Evolutionary conservation across 2,888 invertebrate genomes (phyloP).

Genomic region (Melinaea menophilus): DNA sequence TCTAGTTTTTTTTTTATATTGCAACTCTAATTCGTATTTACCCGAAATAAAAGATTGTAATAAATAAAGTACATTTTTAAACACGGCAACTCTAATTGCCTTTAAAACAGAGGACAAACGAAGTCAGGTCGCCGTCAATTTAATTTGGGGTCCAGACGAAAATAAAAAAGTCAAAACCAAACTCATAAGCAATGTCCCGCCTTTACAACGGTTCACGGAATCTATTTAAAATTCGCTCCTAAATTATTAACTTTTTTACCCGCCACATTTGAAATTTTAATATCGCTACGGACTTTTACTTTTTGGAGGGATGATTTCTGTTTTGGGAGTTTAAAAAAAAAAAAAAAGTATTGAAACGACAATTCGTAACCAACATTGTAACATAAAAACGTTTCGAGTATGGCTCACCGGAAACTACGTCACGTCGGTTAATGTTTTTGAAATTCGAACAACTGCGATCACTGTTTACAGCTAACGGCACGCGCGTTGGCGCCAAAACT

Average conservation of each 20-base stretch:
- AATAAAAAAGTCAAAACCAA: slow-evolving; percentile 50
- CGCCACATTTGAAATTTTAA: slow-evolving; percentile 47
- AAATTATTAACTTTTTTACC: slow-evolving; percentile 58
- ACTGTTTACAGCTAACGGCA: slow-evolving; percentile 69
- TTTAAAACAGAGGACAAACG: slow-evolving; percentile 26
- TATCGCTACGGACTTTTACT: slow-evolving; percentile 41
- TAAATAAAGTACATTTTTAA: neutral
- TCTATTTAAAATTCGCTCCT: slow-evolving; percentile 52
- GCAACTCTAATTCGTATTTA: too few relatives aligned
- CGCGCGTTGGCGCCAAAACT: slow-evolving; percentile 67
- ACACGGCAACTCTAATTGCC: slow-evolving; percentile 21
- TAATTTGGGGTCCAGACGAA: slow-evolving; percentile 69
- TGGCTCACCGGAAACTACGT: slow-evolving; percentile 71
- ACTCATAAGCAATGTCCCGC: slow-evolving; percentile 65
- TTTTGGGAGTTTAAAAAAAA: neutral
- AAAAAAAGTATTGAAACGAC: neutral
- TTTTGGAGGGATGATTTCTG: slow-evolving; percentile 12
- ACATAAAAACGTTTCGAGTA: slow-evolving; percentile 43
- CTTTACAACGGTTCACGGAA: slow-evolving; percentile 52
- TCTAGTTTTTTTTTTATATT: too few relatives aligned
- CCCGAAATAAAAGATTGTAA: too few relatives aligned
- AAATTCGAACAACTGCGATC: slow-evolving; percentile 68
- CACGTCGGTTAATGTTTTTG: slow-evolving; percentile 73
- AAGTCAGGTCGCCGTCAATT: slow-evolving; percentile 51
- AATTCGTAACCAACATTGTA: slow-evolving; percentile 18